These are phyloP conservation scores for Apocheima hispidaria DNA, from an alignment of 2,888 invertebrate species.

Conservation along the genomic window DNA sequence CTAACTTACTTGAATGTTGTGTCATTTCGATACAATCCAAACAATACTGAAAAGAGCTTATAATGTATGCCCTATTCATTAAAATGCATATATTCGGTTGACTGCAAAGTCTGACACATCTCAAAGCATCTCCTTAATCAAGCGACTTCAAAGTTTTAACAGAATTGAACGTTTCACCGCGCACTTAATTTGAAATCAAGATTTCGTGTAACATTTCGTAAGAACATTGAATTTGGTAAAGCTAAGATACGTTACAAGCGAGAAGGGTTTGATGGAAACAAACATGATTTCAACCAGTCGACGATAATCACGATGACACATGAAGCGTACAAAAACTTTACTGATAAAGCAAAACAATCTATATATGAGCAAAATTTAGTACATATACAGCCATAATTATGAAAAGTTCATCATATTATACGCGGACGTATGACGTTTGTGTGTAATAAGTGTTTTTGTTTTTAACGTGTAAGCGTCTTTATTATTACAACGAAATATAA, in stretches of 20 bases:
- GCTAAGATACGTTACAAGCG: constrained; percentile 63
- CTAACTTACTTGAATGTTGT: not conserved
- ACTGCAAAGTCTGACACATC: constrained; percentile 19
- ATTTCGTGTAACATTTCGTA: constrained; percentile 23
- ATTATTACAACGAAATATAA: too few relatives aligned
- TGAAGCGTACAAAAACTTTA: too few relatives aligned
- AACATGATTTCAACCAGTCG: too few relatives aligned
- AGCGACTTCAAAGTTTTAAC: constrained; percentile 31
- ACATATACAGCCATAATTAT: too few relatives aligned
- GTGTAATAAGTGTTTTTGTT: too few relatives aligned
- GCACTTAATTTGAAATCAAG: constrained; percentile 33
- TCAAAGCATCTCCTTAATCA: constrained; percentile 27
- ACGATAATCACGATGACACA: too few relatives aligned
- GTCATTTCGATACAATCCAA: not conserved
- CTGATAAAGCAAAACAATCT: too few relatives aligned
- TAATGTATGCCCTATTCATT: too few relatives aligned
- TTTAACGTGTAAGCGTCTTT: too few relatives aligned
- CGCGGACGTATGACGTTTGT: too few relatives aligned
- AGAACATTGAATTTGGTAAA: constrained; percentile 59
- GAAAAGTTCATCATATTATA: too few relatives aligned
- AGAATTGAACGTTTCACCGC: constrained; percentile 21
- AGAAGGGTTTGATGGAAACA: constrained; percentile 47
- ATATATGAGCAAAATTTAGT: too few relatives aligned
- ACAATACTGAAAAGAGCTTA: not conserved
- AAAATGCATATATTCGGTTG: constrained; percentile 17